phyloP scores from a whole-genome alignment of 2,797 vertebrate species.

The Takifugu rubripes region DNA sequence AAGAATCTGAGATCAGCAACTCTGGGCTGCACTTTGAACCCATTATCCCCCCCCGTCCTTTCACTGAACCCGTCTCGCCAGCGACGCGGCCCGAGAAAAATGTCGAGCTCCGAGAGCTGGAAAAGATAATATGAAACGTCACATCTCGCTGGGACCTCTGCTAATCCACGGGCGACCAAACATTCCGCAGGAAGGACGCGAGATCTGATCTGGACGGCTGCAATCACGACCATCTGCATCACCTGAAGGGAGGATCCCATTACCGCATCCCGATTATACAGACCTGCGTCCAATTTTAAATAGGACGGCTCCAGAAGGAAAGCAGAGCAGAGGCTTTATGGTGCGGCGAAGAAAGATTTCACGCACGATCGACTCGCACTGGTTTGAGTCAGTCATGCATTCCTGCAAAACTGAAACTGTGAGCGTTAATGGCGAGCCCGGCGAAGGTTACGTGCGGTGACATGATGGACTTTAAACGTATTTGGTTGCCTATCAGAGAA shows the following conservation, averaged over 20 bases:
- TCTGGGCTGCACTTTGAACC: conserved; percentile 30
- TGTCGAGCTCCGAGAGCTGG: no score
- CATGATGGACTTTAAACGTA: conserved; percentile 21
- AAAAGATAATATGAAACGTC: no score
- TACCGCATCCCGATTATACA: conserved; percentile 5
- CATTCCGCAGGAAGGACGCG: no score
- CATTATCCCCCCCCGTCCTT: conserved; percentile 11
- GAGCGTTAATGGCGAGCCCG: conserved; percentile 34
- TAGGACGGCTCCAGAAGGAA: conserved; percentile 20
- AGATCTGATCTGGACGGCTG: background rate
- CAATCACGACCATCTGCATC: conserved; percentile 8
- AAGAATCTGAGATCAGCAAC: conserved; percentile 14
- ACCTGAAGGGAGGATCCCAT: conserved; percentile 8
- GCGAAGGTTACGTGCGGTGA: conserved; percentile 34
- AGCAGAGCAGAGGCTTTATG: conserved; percentile 22
- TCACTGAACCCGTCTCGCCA: conserved; percentile 12
- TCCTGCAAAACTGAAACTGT: conserved; percentile 30
- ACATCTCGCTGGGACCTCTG: no score
- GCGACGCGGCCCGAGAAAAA: conserved; percentile 11
- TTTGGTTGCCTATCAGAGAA: conserved; percentile 4
- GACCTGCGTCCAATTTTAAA: conserved; percentile 27
- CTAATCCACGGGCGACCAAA: no score
- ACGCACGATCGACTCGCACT: conserved; percentile 47
- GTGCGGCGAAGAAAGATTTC: conserved; percentile 26
- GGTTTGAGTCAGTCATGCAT: conserved; percentile 50